These are phyloP conservation scores for Pseudorasbora parva DNA, from an alignment of 2,113 vertebrate species.

Conservation along the genomic window DNA sequence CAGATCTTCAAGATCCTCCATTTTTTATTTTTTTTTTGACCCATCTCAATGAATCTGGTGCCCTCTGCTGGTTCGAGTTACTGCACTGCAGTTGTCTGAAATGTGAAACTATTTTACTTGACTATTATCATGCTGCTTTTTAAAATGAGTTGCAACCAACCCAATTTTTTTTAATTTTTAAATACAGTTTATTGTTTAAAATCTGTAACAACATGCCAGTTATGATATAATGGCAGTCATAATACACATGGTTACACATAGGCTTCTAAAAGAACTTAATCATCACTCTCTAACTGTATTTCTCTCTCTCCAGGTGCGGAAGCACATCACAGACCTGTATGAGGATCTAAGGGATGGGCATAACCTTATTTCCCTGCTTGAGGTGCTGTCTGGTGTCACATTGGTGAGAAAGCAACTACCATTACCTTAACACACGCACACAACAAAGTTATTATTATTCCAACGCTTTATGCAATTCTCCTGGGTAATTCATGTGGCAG, in stretches of 20 bases:
- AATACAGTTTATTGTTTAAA: neutral
- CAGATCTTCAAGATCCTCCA: neutral
- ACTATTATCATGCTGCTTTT: neutral
- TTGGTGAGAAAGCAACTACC: constrained; percentile 77
- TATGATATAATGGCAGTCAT: neutral
- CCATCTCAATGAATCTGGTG: constrained; percentile 1
- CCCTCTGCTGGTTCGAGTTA: constrained; percentile 55
- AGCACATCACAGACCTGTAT: constrained; percentile 93
- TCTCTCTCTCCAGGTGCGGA: constrained; percentile 83
- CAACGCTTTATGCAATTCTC: neutral
- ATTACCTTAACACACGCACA: constrained; percentile 19
- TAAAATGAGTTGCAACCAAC: neutral
- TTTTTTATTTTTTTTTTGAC: neutral
- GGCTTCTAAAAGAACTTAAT: neutral
- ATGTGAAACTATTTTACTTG: neutral
- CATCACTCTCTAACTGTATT: neutral
- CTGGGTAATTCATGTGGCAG: constrained; percentile 1
- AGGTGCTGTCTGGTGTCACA: constrained; percentile 94
- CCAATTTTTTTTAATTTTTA: neutral
- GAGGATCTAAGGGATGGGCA: constrained; percentile 96
- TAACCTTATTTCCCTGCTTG: constrained; percentile 94
- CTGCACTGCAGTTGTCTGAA: neutral
- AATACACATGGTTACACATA: neutral
- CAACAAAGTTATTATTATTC: neutral
- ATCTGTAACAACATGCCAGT: neutral